These are phyloP conservation scores for Argyresthia albistria DNA, from an alignment of 2,888 invertebrate species.

Conservation along the genomic window DNA sequence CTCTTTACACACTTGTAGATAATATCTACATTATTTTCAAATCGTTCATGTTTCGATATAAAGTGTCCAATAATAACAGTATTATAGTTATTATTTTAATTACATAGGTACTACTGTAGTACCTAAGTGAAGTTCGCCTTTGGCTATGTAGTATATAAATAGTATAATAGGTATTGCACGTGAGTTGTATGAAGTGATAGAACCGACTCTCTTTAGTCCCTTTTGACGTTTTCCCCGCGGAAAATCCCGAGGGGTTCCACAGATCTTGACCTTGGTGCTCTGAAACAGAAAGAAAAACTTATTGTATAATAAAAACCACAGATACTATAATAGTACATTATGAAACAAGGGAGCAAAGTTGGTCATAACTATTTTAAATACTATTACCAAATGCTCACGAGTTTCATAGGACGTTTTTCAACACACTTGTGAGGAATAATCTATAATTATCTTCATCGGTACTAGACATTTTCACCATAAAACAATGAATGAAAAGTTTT, in stretches of 20 bases:
- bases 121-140: slow-evolving; percentile 30
- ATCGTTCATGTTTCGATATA: slow-evolving; percentile 21
- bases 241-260: slow-evolving; percentile 67
- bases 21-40: slow-evolving; percentile 9
- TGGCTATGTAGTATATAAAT: slow-evolving; percentile 29
- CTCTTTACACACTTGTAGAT: background rate
- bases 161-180: slow-evolving; percentile 8
- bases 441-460: too few relatives aligned
- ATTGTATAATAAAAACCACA: background rate
- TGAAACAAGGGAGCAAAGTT: too few relatives aligned
- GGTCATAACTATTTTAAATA: too few relatives aligned
- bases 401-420: too few relatives aligned
- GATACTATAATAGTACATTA: too few relatives aligned
- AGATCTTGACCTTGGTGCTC: slow-evolving; percentile 72
- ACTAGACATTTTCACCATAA: too few relatives aligned
- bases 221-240: slow-evolving; percentile 45
- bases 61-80: slow-evolving; percentile 17
- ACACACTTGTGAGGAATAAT: too few relatives aligned
- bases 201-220: slow-evolving; percentile 29
- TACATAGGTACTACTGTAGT: slow-evolving; percentile 17
- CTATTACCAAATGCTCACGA: too few relatives aligned
- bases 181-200: background rate
- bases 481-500: too few relatives aligned
- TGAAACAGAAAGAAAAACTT: slow-evolving; percentile 22
- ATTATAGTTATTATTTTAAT: slow-evolving; percentile 15